These are phyloP conservation scores for Phortica magna DNA, from an alignment of 2,888 invertebrate genomes.

Conservation along the genomic window DNA sequence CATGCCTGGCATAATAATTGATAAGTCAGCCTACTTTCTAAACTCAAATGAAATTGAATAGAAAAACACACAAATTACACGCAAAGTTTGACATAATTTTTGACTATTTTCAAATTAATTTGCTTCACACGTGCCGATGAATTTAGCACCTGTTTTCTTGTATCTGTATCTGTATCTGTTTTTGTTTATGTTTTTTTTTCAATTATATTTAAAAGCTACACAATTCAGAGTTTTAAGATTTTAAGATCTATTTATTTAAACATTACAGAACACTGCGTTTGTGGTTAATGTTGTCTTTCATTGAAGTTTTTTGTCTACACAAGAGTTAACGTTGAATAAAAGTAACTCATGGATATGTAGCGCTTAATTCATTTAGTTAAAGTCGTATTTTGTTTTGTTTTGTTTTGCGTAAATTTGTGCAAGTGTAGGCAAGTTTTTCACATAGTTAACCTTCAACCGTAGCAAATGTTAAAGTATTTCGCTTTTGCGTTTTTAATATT, in stretches of 20 bases:
- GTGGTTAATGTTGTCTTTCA: too few species aligned
- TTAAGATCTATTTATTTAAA: too few species aligned
- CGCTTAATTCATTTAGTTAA: background rate
- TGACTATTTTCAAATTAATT: slow-evolving; percentile 13
- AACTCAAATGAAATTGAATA: slow-evolving; percentile 12
- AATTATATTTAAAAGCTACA: too few species aligned
- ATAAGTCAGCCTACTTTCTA: slow-evolving; percentile 22
- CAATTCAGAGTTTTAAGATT: too few species aligned
- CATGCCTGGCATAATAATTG: slow-evolving; percentile 21
- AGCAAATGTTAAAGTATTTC: background rate
- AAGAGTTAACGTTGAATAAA: too few species aligned
- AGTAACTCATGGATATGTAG: too few species aligned
- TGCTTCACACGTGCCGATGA: background rate
- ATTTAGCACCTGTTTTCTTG: background rate
- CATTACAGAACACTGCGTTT: too few species aligned
- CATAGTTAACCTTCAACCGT: background rate
- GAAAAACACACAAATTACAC: slow-evolving; percentile 23
- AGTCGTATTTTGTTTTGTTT: background rate
- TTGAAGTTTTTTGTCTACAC: too few species aligned
- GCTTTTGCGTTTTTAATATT: slow-evolving; percentile 1
- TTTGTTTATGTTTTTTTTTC: background rate
- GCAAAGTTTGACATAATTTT: slow-evolving; percentile 31
- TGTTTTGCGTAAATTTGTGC: background rate
- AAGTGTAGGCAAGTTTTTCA: background rate
- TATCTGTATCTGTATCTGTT: too few species aligned